Conservation (phyloP, 2,888 invertebrate genomes). For the Drosophila bunnanda region DNA sequence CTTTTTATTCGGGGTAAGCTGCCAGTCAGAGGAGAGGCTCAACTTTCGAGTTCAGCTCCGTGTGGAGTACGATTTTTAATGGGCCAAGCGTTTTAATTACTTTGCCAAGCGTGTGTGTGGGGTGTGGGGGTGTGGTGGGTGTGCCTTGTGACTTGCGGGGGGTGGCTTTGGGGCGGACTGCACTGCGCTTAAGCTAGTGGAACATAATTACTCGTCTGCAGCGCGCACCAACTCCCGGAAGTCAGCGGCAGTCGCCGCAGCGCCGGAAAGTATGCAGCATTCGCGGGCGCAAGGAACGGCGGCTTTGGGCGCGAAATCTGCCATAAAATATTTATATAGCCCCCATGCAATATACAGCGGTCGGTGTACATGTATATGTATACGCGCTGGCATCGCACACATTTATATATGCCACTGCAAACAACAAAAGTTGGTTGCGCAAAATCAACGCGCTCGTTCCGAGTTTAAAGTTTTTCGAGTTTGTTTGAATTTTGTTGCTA, state of each 20-base stretch:
- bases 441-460: conserved; percentile 65
- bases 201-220: conserved; percentile 79
- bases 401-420: conserved; percentile 53
- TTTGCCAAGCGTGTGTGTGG: conserved; percentile 55
- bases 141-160: conserved; percentile 7
- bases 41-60: conserved; percentile 79
- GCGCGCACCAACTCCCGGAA: conserved; percentile 76
- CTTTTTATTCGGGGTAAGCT: conserved; percentile 39
- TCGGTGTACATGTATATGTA: conserved; percentile 9
- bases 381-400: conserved; percentile 2
- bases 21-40: conserved; percentile 68
- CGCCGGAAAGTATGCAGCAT: conserved; percentile 71
- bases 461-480: conserved; percentile 63
- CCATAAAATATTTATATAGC: conserved; percentile 78
- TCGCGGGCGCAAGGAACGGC: conserved; percentile 38
- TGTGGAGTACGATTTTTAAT: conserved; percentile 78
- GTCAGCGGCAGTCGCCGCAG: conserved; percentile 60
- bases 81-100: conserved; percentile 81
- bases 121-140: conserved; percentile 8
- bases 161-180: conserved; percentile 18
- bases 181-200: conserved; percentile 75
- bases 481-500: conserved; percentile 76
- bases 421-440: conserved; percentile 50
- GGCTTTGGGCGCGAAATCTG: conserved; percentile 64
- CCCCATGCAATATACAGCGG: conserved; percentile 38